Conservation (phyloP, 2,797 vertebrate species). For the Cercopithecus mitis region DNA sequence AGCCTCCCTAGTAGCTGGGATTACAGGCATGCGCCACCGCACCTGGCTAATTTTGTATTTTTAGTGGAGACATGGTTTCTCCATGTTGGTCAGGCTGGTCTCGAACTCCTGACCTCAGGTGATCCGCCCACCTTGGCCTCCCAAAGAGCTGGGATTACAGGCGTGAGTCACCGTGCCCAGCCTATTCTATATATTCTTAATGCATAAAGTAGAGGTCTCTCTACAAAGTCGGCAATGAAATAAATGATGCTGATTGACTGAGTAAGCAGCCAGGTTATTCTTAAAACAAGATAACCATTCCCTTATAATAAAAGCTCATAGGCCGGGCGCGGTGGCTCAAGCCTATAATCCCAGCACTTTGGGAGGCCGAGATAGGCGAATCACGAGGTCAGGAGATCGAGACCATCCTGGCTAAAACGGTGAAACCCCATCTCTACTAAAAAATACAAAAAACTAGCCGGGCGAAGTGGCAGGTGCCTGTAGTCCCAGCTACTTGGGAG, state of each 20-base stretch:
- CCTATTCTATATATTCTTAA: not conserved
- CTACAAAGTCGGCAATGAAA: not conserved
- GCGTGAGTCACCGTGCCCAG: not conserved
- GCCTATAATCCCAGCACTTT: too few relatives aligned
- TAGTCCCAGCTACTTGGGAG: too few relatives aligned
- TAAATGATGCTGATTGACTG: not conserved
- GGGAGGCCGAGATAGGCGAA: too few relatives aligned
- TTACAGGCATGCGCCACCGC: not conserved
- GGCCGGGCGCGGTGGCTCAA: too few relatives aligned
- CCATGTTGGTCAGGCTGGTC: not conserved
- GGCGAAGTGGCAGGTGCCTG: too few relatives aligned
- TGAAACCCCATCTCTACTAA: too few relatives aligned
- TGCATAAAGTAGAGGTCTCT: not conserved
- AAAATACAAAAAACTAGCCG: too few relatives aligned
- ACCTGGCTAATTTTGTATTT: not conserved
- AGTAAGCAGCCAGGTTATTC: not conserved
- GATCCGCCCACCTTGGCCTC: not conserved
- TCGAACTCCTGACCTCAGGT: not conserved
- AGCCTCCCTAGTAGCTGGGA: not conserved
- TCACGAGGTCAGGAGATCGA: too few relatives aligned
- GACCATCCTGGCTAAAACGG: too few relatives aligned
- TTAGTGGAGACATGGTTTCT: not conserved
- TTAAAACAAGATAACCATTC: constrained; percentile 53
- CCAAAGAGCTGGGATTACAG: not conserved
- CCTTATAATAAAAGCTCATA: not conserved